Conservation (phyloP, 2,113 vertebrate species). For the Nesoenas mayeri region DNA sequence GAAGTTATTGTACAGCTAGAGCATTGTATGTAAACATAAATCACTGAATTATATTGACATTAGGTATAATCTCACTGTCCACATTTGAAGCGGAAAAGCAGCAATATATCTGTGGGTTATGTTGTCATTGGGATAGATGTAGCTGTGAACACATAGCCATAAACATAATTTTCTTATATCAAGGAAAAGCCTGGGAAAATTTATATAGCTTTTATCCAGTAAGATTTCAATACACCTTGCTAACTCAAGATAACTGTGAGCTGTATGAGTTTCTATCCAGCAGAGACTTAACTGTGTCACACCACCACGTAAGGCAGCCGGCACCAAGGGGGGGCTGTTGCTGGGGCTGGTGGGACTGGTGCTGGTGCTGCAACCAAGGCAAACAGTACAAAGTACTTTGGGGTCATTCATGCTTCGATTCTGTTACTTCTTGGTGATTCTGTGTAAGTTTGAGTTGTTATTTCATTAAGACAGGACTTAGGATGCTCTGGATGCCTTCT, state of each 20-base stretch:
- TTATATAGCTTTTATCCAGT: neutral
- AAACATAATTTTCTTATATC: neutral
- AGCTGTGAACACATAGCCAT: neutral
- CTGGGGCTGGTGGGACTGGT: no score
- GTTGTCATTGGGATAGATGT: neutral
- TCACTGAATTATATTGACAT: neutral
- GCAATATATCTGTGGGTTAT: neutral
- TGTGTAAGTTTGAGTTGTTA: neutral
- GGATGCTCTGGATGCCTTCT: neutral
- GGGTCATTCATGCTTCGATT: neutral
- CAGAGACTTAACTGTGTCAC: neutral
- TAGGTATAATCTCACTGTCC: neutral
- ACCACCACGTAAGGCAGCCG: rapidly evolving
- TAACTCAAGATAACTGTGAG: neutral
- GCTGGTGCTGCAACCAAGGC: neutral
- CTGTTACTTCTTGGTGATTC: neutral
- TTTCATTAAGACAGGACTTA: neutral
- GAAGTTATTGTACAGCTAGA: neutral
- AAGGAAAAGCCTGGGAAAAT: constrained; percentile 4
- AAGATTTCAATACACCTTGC: neutral
- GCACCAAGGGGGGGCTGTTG: neutral
- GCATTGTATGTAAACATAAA: neutral
- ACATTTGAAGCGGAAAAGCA: neutral
- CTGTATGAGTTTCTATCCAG: neutral
- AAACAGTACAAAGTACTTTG: neutral